Base-by-base conservation (phyloP, 2,113 vertebrate species). In the Pteropus alecto region DNA sequence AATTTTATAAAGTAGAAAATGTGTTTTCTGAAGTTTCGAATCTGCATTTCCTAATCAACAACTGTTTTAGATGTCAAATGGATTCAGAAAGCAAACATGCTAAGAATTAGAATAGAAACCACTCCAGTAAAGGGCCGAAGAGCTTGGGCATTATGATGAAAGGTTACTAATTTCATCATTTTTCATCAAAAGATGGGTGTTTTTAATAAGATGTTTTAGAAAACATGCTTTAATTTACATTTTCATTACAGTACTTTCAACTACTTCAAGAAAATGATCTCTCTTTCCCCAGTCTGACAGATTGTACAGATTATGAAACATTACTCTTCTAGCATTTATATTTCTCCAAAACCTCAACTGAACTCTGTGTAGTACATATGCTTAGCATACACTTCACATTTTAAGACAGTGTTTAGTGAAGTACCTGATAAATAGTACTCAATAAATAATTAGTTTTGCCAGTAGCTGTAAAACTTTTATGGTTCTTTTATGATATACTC, bases 11-110 rank as follows among this genome's bases (percentile, higher is more conserved):
- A 97, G n/a, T 46, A 84, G 94, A 84, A 89, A 2, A 97, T 70
- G 43, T 76, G 48, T 95, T 94, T 93, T 81, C 93, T 85, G 85
- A 96, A 97, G 56, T 81, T 56, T 85, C 73, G 78, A 97, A 98
- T 28, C 60, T 4, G 33, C 2, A 82, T 92, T 67, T 63, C 63
- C 60, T 76, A 93, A 56, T 86, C 48, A 92, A 79, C 60, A 60
- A 35, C 78, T 96, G 96, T 93, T 86, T 95, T 46, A 38, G 78
- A 84, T 28, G 67, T 81, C n/a, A 90, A 51, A 94, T 58, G 35
- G 96, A 96, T 90, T 92, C 71, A 92, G 89, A 35, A 85, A 90
- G 24, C 7, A 93, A 92, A 54, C 22, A 83, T 68, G 24, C 15
- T 78, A 98, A 94, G 87, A 97, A 91, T 93, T 74, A 97, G 81